phyloP scores from a whole-genome alignment of 2,888 invertebrate genomes.

The Elgonia sp. region DNA sequence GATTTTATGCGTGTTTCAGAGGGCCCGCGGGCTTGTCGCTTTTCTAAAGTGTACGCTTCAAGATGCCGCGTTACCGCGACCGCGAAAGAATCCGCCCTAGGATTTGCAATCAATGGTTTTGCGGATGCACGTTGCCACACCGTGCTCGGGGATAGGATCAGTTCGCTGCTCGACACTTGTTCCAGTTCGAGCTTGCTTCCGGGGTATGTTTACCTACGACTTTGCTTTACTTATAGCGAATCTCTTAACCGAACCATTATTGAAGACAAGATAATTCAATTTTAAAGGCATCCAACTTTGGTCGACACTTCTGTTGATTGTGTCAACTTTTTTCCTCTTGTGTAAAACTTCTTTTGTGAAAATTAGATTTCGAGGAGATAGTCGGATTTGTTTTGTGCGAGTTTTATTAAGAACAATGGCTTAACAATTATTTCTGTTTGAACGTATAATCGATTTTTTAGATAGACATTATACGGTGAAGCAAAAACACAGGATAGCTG shows the following conservation, averaged over 20 bases:
- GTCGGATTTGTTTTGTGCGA: too few relatives aligned
- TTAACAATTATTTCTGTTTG: too few relatives aligned
- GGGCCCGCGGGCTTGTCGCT: too few relatives aligned
- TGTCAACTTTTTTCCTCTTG: too few relatives aligned
- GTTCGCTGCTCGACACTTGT: conserved; percentile 32
- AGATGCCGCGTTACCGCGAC: conserved; percentile 45
- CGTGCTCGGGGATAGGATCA: conserved; percentile 20
- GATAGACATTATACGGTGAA: too few relatives aligned
- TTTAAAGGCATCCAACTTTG: neutral
- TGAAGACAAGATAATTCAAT: neutral
- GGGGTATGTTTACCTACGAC: conserved; percentile 22
- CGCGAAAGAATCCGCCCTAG: conserved; percentile 44
- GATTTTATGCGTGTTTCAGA: too few relatives aligned
- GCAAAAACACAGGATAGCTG: too few relatives aligned
- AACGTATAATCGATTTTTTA: too few relatives aligned
- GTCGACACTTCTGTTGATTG: too few relatives aligned
- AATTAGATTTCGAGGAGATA: too few relatives aligned
- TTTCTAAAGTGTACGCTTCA: neutral
- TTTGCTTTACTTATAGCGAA: neutral
- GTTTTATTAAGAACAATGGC: too few relatives aligned
- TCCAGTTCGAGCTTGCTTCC: conserved; percentile 45
- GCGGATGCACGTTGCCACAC: conserved; percentile 18
- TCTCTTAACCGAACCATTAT: neutral
- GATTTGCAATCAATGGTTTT: conserved; percentile 27
- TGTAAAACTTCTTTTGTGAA: too few relatives aligned